phyloP scores from a whole-genome alignment of 2,888 invertebrate genomes.

The Lasioglossum marginatum region DNA sequence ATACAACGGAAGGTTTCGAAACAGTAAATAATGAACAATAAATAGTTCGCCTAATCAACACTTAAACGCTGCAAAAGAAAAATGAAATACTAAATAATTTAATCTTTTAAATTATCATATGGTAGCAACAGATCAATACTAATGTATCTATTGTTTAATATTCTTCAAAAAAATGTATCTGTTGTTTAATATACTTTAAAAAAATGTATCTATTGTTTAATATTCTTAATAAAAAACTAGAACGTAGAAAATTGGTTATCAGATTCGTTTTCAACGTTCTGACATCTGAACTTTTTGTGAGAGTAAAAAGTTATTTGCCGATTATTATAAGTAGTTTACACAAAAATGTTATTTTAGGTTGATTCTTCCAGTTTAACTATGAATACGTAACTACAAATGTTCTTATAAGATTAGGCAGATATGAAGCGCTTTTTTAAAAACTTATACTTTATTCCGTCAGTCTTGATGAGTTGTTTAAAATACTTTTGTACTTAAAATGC shows the following conservation, averaged over 20 bases:
- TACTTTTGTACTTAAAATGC: too few species aligned
- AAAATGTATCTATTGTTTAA: too few species aligned
- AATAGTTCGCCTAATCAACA: neutral
- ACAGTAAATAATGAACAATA: neutral
- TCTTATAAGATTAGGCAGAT: neutral
- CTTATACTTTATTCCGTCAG: neutral
- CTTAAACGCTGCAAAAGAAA: neutral
- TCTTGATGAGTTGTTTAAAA: neutral
- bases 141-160: neutral
- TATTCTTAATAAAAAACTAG: too few species aligned
- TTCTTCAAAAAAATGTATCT: neutral
- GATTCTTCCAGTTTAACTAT: neutral
- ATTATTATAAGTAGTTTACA: neutral
- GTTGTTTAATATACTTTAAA: too few species aligned
- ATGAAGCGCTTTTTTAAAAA: neutral
- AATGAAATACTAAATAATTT: neutral
- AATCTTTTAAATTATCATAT: neutral
- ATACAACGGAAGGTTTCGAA: neutral
- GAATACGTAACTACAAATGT: neutral
- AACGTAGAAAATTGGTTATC: too few species aligned
- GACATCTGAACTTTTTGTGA: neutral
- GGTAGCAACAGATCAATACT: neutral
- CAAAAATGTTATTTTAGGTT: neutral
- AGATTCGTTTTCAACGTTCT: too few species aligned
- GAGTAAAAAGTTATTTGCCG: neutral